A percentile compares a stretch with the other conserved stretches of the same genome.
Evolutionary conservation across 2,797 vertebrate genomes (phyloP).

Genomic region (Alcedo atthis): DNA sequence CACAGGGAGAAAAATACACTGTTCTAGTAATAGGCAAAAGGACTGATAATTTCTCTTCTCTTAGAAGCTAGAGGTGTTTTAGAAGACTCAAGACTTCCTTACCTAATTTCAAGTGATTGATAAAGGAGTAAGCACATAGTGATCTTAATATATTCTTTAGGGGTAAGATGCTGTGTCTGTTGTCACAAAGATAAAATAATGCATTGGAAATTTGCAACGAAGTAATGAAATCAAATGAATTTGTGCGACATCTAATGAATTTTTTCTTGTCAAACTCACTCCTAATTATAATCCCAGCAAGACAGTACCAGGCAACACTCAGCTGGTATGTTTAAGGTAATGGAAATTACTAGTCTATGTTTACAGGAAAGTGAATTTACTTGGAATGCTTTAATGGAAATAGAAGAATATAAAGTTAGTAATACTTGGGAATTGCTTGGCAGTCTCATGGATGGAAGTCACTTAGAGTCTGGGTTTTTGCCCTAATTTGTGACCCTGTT

Average conservation of each 20-base stretch:
- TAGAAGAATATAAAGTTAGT: neutral
- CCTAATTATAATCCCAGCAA: conserved; percentile 66
- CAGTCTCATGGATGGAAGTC: neutral
- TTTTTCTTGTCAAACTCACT: conserved; percentile 47
- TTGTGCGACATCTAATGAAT: neutral
- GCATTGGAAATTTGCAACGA: neutral
- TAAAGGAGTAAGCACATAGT: neutral
- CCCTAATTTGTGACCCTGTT: neutral
- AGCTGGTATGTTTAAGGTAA: neutral
- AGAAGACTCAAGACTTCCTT: neutral
- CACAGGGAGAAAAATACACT: neutral
- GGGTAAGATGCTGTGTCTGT: neutral
- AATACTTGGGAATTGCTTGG: neutral
- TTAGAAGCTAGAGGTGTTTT: neutral
- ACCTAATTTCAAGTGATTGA: neutral
- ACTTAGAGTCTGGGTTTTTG: neutral
- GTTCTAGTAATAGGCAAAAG: neutral
- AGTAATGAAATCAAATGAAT: neutral
- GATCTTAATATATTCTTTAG: neutral
- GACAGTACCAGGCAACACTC: conserved; percentile 24
- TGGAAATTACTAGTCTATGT: conserved; percentile 22
- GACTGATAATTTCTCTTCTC: neutral
- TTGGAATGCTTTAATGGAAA: neutral
- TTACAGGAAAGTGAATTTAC: neutral
- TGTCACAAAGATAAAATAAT: neutral